Conservation (phyloP, 1,140 invertebrate species). For the Drosophila mauritiana region DNA sequence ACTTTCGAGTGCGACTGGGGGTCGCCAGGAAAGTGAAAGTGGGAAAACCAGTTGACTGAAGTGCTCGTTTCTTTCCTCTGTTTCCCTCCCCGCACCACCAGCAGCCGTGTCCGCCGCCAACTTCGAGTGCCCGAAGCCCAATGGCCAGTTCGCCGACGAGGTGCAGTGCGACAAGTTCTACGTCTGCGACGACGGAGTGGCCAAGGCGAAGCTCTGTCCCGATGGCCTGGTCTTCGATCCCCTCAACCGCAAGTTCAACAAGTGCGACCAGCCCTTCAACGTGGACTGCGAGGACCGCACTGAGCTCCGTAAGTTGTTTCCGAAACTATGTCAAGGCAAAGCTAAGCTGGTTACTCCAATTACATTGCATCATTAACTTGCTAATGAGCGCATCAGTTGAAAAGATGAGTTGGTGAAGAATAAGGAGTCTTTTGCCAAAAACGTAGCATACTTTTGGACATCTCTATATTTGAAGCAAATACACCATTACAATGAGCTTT, state of each 20-base stretch:
- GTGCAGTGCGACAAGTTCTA: conserved; percentile 94
- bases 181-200: conserved; percentile 90
- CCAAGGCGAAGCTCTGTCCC: conserved; percentile 91
- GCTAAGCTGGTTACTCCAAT: not conserved
- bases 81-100: conserved; percentile 42
- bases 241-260: conserved; percentile 92
- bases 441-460: too few species aligned
- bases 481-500: not conserved
- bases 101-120: conserved; percentile 85
- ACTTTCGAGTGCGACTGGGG: conserved; percentile 25
- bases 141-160: conserved; percentile 91
- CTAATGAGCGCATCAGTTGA: too few species aligned
- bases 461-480: too few species aligned
- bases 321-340: conserved; percentile 7
- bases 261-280: conserved; percentile 95
- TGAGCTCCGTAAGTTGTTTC: conserved; percentile 91
- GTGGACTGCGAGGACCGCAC: conserved; percentile 94
- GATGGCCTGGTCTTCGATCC: conserved; percentile 95
- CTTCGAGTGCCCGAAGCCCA: conserved; percentile 91
- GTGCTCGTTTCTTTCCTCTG: conserved; percentile 8
- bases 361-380: not conserved
- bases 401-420: too few species aligned
- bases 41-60: conserved; percentile 45
- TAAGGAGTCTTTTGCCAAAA: too few species aligned
- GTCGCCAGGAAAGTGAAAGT: conserved; percentile 49